A percentile compares a stretch with the other conserved stretches of the same genome.
These are phyloP conservation scores for Athripsodes cinereus DNA, from an alignment of 2,888 invertebrate species.

Conservation along the genomic window DNA sequence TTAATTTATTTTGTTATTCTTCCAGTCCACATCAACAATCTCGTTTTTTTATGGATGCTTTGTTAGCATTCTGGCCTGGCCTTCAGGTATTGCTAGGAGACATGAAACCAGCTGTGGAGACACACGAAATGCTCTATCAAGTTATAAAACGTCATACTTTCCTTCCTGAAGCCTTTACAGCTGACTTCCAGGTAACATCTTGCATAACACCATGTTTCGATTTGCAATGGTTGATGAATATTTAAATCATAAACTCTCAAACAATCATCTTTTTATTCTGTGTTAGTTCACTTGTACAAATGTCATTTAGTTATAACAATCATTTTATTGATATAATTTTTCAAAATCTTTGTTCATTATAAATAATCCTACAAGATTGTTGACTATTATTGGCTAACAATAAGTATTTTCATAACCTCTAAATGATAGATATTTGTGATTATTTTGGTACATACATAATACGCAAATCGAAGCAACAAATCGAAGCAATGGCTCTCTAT, in stretches of 20 bases:
- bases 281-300: neutral
- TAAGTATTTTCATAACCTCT: too few relatives aligned
- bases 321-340: too few relatives aligned
- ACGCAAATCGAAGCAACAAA: too few relatives aligned
- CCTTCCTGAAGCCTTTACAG: slow-evolving; percentile 97
- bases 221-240: neutral
- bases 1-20: too few relatives aligned
- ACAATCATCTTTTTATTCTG: too few relatives aligned
- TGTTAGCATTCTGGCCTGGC: slow-evolving; percentile 98
- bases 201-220: neutral
- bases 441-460: too few relatives aligned
- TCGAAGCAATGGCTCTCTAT: too few relatives aligned
- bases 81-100: slow-evolving; percentile 87
- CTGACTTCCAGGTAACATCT: slow-evolving; percentile 74
- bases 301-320: neutral
- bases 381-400: too few relatives aligned
- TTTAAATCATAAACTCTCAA: too few relatives aligned
- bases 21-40: slow-evolving; percentile 84
- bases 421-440: too few relatives aligned
- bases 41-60: slow-evolving; percentile 94
- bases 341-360: too few relatives aligned
- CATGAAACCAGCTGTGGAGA: slow-evolving; percentile 95
- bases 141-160: slow-evolving; percentile 97
- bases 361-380: too few relatives aligned
- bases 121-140: slow-evolving; percentile 98